phyloP scores from a whole-genome alignment of 2,797 vertebrate species.

The Gambusia yucatana region DNA sequence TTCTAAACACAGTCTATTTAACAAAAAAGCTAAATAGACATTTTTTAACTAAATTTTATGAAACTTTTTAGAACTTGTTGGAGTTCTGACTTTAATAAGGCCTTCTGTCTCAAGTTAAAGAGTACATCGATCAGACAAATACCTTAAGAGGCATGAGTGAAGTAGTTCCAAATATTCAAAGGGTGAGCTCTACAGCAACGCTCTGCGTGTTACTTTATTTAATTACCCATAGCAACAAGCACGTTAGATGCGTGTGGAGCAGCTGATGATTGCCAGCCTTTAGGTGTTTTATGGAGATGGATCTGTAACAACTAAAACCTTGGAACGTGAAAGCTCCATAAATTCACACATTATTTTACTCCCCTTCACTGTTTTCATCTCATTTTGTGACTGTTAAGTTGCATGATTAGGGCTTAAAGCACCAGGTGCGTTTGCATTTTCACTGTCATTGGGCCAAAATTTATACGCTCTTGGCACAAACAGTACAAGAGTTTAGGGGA shows the following conservation, averaged over 20 bases:
- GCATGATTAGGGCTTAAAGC: background rate
- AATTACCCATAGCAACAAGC: background rate
- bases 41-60: background rate
- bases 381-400: background rate
- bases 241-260: background rate
- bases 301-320: background rate
- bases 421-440: background rate
- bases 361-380: background rate
- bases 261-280: background rate
- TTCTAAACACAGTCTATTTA: too few relatives aligned
- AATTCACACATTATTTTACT: background rate
- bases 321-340: background rate
- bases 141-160: background rate
- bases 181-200: background rate
- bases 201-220: background rate
- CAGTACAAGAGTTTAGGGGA: background rate
- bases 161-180: background rate
- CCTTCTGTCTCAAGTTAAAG: background rate
- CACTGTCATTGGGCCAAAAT: background rate
- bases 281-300: constrained; percentile 8
- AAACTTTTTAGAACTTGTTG: background rate
- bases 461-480: background rate
- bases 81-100: background rate
- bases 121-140: background rate
- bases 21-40: background rate